Evolutionary conservation across 2,888 invertebrate genomes (phyloP).

Genomic region (Drosophila gaucha): DNA sequence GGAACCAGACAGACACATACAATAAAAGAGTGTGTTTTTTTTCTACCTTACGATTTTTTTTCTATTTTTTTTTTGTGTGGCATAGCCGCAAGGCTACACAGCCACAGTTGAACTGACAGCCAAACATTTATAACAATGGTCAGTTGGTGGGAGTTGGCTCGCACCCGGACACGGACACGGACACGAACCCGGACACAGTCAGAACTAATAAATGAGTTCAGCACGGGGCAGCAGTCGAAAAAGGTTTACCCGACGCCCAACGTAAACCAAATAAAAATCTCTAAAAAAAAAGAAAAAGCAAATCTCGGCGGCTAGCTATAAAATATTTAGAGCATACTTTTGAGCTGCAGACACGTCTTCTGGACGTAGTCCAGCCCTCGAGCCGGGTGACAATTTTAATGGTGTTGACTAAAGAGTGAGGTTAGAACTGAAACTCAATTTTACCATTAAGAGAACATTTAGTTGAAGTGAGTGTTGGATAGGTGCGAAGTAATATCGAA

Average conservation of each 20-base stretch:
- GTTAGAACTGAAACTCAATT: conserved; percentile 1
- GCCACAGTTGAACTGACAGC: conserved; percentile 63
- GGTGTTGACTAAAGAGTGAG: conserved; percentile 15
- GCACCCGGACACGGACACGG: conserved; percentile 15
- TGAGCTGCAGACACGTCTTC: conserved; percentile 15
- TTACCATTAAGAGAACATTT: neutral
- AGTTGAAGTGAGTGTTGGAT: neutral
- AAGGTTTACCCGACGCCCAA: conserved; percentile 43
- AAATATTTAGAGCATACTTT: conserved; percentile 68
- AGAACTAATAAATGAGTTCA: conserved; percentile 78
- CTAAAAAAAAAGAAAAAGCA: neutral
- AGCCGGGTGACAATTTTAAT: conserved; percentile 55
- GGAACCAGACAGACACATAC: conserved; percentile 30
- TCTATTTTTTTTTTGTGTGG: conserved; percentile 24
- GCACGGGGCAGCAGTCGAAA: conserved; percentile 48
- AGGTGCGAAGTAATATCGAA: no score
- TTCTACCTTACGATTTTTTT: neutral
- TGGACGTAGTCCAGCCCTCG: neutral
- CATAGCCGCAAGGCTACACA: conserved; percentile 62
- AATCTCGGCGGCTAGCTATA: conserved; percentile 63
- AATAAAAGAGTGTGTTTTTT: conserved; percentile 31
- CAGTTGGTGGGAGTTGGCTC: conserved; percentile 18
- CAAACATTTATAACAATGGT: conserved; percentile 75
- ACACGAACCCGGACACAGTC: conserved; percentile 37
- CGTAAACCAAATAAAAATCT: conserved; percentile 56